Percentiles rank a stretch among this genome's conserved stretches.
These are phyloP conservation scores for Phrynocephalus vlangalii DNA, from an alignment of 2,797 vertebrate species.

Conservation along the genomic window DNA sequence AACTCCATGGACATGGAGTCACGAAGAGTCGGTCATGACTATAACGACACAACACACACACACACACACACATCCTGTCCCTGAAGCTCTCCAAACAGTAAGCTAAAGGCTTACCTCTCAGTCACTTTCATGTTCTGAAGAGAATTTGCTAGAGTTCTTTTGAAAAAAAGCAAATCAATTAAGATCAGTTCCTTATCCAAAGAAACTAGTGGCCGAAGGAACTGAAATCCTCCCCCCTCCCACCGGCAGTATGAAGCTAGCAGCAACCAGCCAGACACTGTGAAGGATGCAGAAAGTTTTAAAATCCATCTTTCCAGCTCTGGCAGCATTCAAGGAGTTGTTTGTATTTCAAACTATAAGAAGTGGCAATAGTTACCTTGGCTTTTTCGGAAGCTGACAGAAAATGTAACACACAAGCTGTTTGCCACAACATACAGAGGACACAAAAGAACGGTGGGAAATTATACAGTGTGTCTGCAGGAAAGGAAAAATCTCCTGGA, in stretches of 20 bases:
- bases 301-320: not conserved
- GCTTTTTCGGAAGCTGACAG: constrained; percentile 29
- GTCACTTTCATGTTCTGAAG: constrained; percentile 55
- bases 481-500: constrained; percentile 37
- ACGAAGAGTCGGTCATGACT: no score
- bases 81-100: no score
- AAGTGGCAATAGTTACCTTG: constrained; percentile 42
- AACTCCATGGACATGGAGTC: no score
- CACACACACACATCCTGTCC: no score
- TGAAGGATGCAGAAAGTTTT: constrained; percentile 41
- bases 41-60: no score
- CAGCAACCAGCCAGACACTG: constrained; percentile 34
- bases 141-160: constrained; percentile 50
- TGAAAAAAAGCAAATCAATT: constrained; percentile 35
- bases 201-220: constrained; percentile 22
- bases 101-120: not conserved
- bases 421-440: constrained; percentile 54
- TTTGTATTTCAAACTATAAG: constrained; percentile 36
- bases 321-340: constrained; percentile 26
- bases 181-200: not conserved
- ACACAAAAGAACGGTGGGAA: constrained; percentile 45
- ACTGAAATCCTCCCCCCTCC: not conserved
- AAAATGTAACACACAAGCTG: constrained; percentile 54
- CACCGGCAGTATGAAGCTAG: not conserved
- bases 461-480: constrained; percentile 43